Conservation (phyloP, 2,113 vertebrate genomes). For the Dendropsophus ebraccatus region DNA sequence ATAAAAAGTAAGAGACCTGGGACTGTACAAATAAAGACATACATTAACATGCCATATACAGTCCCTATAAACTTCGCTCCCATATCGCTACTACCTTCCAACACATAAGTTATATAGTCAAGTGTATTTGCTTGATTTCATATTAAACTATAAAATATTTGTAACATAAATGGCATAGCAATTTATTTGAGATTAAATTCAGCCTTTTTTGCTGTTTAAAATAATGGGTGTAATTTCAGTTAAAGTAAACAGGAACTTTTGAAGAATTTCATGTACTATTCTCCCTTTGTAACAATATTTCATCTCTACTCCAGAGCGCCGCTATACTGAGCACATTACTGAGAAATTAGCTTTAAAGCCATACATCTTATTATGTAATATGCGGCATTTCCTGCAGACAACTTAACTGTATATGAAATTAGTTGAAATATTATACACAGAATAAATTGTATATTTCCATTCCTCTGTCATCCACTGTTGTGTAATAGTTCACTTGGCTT, state of each 20-base stretch:
- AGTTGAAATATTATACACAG: not conserved
- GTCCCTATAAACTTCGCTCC: too few species aligned
- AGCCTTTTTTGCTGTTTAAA: not conserved
- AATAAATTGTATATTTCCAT: conserved; percentile 15
- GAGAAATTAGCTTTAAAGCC: not conserved
- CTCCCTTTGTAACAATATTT: not conserved
- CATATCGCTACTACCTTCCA: too few species aligned
- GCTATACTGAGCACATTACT: not conserved
- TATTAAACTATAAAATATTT: too few species aligned
- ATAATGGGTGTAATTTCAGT: not conserved
- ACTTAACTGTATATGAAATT: not conserved
- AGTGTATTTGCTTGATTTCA: too few species aligned
- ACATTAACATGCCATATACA: too few species aligned
- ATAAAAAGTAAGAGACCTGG: too few species aligned
- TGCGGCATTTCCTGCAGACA: not conserved
- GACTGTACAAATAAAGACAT: too few species aligned
- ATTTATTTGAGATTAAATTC: not conserved
- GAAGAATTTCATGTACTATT: not conserved
- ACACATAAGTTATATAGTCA: too few species aligned
- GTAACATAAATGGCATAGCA: not conserved
- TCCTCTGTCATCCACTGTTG: not conserved
- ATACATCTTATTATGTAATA: not conserved
- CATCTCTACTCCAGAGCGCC: not conserved
- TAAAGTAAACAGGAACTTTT: not conserved
- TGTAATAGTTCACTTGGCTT: conserved; percentile 17